Evolutionary conservation across 2,888 invertebrate genomes (phyloP).

Genomic region (Pycnomerus fuliginosus): DNA sequence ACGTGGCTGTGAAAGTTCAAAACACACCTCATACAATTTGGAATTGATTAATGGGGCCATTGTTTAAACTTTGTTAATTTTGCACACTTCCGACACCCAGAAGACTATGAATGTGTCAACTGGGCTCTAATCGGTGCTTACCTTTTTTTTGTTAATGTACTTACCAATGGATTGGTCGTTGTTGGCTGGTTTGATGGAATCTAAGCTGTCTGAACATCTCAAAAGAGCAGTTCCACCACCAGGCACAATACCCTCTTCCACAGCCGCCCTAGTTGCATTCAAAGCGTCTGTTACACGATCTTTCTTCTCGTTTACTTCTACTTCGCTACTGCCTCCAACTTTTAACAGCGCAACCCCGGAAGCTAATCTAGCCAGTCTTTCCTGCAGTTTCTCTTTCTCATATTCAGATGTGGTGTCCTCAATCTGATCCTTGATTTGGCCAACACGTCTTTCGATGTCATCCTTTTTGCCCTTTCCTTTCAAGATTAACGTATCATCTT

Average conservation of each 20-base stretch:
- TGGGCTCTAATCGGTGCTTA: constrained; percentile 16
- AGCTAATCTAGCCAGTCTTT: constrained; percentile 54
- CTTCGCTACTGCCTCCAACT: constrained; percentile 56
- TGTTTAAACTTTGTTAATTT: constrained; percentile 6
- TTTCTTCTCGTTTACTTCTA: constrained; percentile 56
- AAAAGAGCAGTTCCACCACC: constrained; percentile 56
- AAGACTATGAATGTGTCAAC: constrained; percentile 11
- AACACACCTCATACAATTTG: too few relatives aligned
- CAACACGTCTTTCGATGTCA: constrained; percentile 50
- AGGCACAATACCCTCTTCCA: constrained; percentile 57
- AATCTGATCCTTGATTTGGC: constrained; percentile 53
- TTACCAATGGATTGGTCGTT: constrained; percentile 52
- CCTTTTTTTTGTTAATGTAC: constrained; percentile 9
- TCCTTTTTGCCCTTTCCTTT: constrained; percentile 52
- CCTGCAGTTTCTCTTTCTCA: constrained; percentile 56
- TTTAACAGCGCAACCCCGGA: constrained; percentile 55
- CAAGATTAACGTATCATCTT: constrained; percentile 55
- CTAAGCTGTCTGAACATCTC: constrained; percentile 48
- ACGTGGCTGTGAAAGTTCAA: too few relatives aligned
- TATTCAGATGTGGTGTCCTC: constrained; percentile 54
- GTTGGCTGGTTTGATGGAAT: constrained; percentile 45
- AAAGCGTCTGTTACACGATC: constrained; percentile 55
- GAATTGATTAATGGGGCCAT: neutral
- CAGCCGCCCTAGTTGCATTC: constrained; percentile 55
- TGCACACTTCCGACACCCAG: constrained; percentile 23